Evolutionary conservation across 2,113 vertebrate species (phyloP).

Genomic region (Orthonyx spaldingii): DNA sequence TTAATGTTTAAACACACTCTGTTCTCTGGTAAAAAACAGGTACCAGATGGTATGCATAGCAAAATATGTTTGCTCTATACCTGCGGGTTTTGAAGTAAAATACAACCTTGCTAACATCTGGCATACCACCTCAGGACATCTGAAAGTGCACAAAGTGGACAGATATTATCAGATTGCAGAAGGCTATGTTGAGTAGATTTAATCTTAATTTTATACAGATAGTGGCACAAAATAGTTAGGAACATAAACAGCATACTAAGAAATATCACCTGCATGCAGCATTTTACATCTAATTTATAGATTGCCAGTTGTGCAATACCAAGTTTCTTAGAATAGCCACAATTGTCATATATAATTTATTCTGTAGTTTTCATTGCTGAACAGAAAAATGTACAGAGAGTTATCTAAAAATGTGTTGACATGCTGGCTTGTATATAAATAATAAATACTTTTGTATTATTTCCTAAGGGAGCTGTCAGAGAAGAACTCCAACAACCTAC

Average conservation of each 20-base stretch:
- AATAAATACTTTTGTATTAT: constrained; percentile 66
- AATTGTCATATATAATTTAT: constrained; percentile 67
- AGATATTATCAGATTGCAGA: not conserved
- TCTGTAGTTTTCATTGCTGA: constrained; percentile 58
- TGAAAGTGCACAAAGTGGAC: not conserved
- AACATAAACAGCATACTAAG: not conserved
- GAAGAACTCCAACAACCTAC: not conserved
- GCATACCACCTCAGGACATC: not conserved
- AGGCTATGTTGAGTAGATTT: not conserved
- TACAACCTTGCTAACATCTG: constrained; percentile 31
- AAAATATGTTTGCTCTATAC: not conserved
- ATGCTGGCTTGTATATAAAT: constrained; percentile 64
- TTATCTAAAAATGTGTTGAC: constrained; percentile 68
- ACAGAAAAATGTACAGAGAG: constrained; percentile 34
- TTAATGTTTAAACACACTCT: not conserved
- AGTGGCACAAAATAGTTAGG: not conserved
- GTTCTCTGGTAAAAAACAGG: constrained; percentile 2
- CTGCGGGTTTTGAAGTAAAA: constrained; percentile 40
- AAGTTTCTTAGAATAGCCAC: constrained; percentile 48
- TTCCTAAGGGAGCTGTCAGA: constrained; percentile 61
- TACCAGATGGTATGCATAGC: not conserved
- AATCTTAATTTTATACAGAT: not conserved
- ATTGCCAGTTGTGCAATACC: constrained; percentile 31
- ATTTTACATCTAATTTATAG: constrained; percentile 26
- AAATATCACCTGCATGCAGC: not conserved